phyloP scores from a whole-genome alignment of 2,797 vertebrate species.

The Crenuchus spilurus region DNA sequence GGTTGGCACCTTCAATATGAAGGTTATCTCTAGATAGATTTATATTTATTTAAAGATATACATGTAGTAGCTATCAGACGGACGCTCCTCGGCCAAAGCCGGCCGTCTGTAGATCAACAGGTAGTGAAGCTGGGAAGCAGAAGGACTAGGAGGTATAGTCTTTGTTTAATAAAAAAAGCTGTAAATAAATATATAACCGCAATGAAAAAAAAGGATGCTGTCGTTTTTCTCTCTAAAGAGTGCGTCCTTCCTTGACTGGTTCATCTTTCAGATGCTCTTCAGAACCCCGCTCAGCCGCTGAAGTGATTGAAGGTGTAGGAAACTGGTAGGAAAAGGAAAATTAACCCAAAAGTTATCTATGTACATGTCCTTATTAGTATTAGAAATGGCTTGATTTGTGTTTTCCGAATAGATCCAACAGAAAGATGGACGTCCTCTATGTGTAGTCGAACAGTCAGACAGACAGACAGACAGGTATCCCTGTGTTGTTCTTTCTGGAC shows the following conservation, averaged over 20 bases:
- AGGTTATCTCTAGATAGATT: slow-evolving; percentile 87
- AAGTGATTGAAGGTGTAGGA: not conserved
- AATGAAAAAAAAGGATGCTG: not conserved
- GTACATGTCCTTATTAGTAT: slow-evolving; percentile 13
- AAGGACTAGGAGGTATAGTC: slow-evolving; percentile 38
- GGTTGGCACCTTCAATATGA: slow-evolving; percentile 99
- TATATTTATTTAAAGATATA: slow-evolving; percentile 90
- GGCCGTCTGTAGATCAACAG: slow-evolving; percentile 74
- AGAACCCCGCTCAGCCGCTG: not conserved
- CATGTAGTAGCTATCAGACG: slow-evolving; percentile 74
- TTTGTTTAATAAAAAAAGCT: slow-evolving; percentile 10
- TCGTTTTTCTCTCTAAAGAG: not conserved
- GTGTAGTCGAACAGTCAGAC: slow-evolving; percentile 12
- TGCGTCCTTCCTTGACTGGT: not conserved
- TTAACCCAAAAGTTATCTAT: not conserved
- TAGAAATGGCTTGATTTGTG: not conserved
- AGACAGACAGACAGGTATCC: slow-evolving; percentile 35
- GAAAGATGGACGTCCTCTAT: slow-evolving; percentile 18
- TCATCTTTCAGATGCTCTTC: not conserved
- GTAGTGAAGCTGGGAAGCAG: slow-evolving; percentile 76
- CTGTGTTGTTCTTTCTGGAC: slow-evolving; percentile 30
- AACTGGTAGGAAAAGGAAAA: not conserved
- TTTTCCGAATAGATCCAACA: not conserved
- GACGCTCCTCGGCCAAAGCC: slow-evolving; percentile 84
- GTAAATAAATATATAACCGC: slow-evolving; percentile 30